Evolutionary conservation across 2,797 vertebrate species (phyloP), one percentile per base, ranked within the genome.

Genomic region (Saguinus oedipus): DNA sequence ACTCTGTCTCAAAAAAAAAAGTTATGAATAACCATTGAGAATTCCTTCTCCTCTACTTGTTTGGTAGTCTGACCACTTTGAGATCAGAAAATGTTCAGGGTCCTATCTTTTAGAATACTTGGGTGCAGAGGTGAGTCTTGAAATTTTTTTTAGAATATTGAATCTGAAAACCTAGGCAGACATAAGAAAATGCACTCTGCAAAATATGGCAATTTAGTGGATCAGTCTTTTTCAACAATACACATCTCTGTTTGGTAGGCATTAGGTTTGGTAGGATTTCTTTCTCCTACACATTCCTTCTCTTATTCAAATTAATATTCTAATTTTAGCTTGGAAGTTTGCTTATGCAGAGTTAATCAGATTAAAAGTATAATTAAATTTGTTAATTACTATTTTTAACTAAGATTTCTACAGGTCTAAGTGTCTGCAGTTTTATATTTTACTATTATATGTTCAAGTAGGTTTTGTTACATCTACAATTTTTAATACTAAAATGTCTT

Each of bases 361-460:
- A 97, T 98, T 97, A 95, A 83, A 95, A 83, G 48, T 93, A 95
- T 96, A 96, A 44, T 57, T 44, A 55, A 91, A 75, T 79, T 98
- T 96, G 96, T 96, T 98, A 98, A 98, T 98, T 98, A 94, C 89
- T 59, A 96, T 95, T 92, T 75, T 97, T 93, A 97, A 94, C 88
- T 98, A 90, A 98, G 70, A 97, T 96, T 97, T 98, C 74, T 95
- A 53, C 20, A 88, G 46, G 84, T 91, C 81, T 96, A 90, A 97
- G 94, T 97, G 97, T 98, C 87, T 64, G 59, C 39, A 96, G 68
- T 86, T 84, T 92, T 97, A 95, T 39, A 93, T 98, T 95, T 97
- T 97, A 61, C 84, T 95, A 83, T 97, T 96, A 85, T 97, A 91
- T 98, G 78, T 97, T 97, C 96, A 97, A 97, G 97, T 98, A 97